Evolutionary conservation across 23 tunicate species (phyloP).

Genomic region (Aplidium turbinatum): DNA sequence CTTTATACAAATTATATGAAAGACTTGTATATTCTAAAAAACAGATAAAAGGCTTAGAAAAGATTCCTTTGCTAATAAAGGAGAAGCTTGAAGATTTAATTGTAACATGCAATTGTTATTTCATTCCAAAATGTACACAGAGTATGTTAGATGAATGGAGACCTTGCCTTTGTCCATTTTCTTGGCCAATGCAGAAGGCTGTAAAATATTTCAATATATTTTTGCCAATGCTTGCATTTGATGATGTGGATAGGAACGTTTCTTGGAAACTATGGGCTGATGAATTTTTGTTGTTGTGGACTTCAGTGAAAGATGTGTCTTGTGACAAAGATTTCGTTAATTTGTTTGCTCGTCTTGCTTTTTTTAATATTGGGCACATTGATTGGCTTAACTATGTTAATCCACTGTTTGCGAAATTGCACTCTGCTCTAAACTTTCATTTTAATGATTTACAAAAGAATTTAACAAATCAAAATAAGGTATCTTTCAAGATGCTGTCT

Average conservation of each 20-base stretch:
- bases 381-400: conserved; percentile 63
- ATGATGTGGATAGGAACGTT: conserved; percentile 45
- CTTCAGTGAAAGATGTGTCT: conserved; percentile 63
- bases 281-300: conserved; percentile 65
- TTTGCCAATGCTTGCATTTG: conserved; percentile 56
- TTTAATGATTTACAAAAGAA: conserved; percentile 73
- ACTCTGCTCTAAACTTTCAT: conserved; percentile 61
- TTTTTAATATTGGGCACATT: conserved; percentile 72
- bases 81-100: conserved; percentile 40
- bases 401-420: conserved; percentile 50
- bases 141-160: conserved; percentile 86
- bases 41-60: conserved; percentile 65
- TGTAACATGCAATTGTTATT: conserved; percentile 49
- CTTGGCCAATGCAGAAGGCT: conserved; percentile 51
- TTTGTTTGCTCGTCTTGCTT: conserved; percentile 82
- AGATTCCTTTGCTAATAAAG: conserved; percentile 45
- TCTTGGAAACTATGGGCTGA: conserved; percentile 89
- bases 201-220: conserved; percentile 59
- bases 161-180: conserved; percentile 86
- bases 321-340: conserved; percentile 67
- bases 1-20: conserved; percentile 52
- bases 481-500: conserved; percentile 47
- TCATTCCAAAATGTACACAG: conserved; percentile 52
- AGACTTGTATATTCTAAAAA: conserved; percentile 62
- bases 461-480: conserved; percentile 25